phyloP scores from a whole-genome alignment of 2,113 vertebrate species.

The Glaucomys volans region DNA sequence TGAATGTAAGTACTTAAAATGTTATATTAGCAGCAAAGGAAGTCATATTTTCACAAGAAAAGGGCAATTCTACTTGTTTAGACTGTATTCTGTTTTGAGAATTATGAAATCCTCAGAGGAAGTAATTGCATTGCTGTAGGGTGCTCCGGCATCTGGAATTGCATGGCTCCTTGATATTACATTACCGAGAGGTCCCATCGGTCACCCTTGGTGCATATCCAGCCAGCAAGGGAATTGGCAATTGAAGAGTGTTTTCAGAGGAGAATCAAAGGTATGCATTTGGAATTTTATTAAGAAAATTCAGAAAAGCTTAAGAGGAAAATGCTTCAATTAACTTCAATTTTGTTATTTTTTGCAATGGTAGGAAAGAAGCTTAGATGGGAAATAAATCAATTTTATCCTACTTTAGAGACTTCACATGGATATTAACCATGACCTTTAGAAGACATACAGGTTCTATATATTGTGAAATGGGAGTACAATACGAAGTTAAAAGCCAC shows the following conservation, averaged over 20 bases:
- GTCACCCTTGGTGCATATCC: background rate
- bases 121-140: background rate
- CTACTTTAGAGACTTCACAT: background rate
- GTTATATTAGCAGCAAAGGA: slow-evolving; percentile 43
- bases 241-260: slow-evolving; percentile 51
- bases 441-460: background rate
- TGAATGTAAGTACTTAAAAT: background rate
- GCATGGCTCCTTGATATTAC: background rate
- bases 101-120: slow-evolving; percentile 45
- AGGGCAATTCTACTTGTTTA: background rate
- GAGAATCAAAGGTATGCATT: slow-evolving; percentile 59
- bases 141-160: background rate
- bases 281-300: slow-evolving; percentile 63
- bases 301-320: slow-evolving; percentile 52
- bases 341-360: slow-evolving; percentile 13
- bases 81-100: background rate
- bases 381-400: slow-evolving; percentile 66
- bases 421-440: slow-evolving; percentile 41
- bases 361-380: slow-evolving; percentile 57
- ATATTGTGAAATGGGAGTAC: background rate
- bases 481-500: slow-evolving; percentile 42
- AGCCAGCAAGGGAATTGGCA: background rate
- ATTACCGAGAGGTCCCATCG: background rate
- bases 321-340: slow-evolving; percentile 53
- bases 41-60: background rate